These are phyloP conservation scores for Drosophila maculinotata DNA, from an alignment of 2,888 invertebrate species.

Conservation along the genomic window DNA sequence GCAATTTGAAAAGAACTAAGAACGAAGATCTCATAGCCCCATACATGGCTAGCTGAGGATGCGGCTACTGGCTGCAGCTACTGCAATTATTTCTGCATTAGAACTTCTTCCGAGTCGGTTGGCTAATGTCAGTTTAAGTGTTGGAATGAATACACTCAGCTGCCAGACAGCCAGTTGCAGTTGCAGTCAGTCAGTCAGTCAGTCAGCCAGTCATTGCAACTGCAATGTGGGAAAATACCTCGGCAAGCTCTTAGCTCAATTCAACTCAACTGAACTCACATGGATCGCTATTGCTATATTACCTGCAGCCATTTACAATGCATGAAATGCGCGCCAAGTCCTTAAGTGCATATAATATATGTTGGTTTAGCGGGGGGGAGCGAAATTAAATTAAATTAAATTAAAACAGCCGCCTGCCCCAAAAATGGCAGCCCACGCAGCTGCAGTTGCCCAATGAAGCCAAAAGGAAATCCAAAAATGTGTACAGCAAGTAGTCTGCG, in stretches of 20 bases:
- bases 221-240: conserved; percentile 68
- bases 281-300: conserved; percentile 9
- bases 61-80: conserved; percentile 61
- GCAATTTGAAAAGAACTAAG: conserved; percentile 64
- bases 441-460: conserved; percentile 45
- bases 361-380: conserved; percentile 2
- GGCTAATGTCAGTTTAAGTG: conserved; percentile 80
- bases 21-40: conserved; percentile 19
- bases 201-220: conserved; percentile 21
- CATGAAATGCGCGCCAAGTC: conserved; percentile 67
- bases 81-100: conserved; percentile 80
- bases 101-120: conserved; percentile 58
- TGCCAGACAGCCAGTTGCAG: conserved; percentile 16
- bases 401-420: conserved; percentile 35
- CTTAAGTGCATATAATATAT: conserved; percentile 60
- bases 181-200: conserved; percentile 7
- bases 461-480: conserved; percentile 26
- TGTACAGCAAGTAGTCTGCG: conserved; percentile 1
- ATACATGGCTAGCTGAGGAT: conserved; percentile 15
- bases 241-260: conserved; percentile 18
- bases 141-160: conserved; percentile 66
- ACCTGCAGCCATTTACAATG: conserved; percentile 56
- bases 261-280: conserved; percentile 22
- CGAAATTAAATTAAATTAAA: conserved; percentile 38
- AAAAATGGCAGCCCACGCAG: conserved; percentile 71